These are phyloP conservation scores for Hypercompe scribonia DNA, from an alignment of 2,888 invertebrate genomes.

Conservation along the genomic window DNA sequence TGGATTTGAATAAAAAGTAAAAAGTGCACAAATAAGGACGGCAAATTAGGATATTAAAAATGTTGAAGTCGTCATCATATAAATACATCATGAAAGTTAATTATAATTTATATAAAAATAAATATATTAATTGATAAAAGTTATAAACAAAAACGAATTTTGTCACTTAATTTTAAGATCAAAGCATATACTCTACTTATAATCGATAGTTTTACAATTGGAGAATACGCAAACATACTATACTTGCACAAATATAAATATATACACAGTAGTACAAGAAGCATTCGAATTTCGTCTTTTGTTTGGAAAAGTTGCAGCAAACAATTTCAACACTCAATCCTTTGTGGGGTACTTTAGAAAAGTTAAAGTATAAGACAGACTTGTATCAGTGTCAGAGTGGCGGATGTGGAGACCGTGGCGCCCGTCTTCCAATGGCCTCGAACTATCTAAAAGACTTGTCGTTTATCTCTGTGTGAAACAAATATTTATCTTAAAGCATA, in stretches of 20 bases:
- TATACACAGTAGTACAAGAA: constrained; percentile 62
- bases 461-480: constrained; percentile 63
- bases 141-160: neutral
- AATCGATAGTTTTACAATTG: constrained; percentile 35
- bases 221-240: constrained; percentile 39
- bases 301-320: constrained; percentile 76
- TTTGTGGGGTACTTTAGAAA: constrained; percentile 79
- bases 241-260: no score
- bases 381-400: constrained; percentile 64
- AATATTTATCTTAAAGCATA: constrained; percentile 30
- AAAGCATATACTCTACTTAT: constrained; percentile 14
- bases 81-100: no score
- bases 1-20: no score
- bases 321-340: constrained; percentile 82
- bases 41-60: no score
- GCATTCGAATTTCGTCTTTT: constrained; percentile 73
- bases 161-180: neutral
- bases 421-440: constrained; percentile 49
- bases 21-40: no score
- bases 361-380: constrained; percentile 67
- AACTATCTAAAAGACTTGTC: constrained; percentile 61
- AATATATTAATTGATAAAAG: no score
- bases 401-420: constrained; percentile 48
- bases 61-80: no score
- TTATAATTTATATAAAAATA: no score